Evolutionary conservation across 2,113 vertebrate species (phyloP).

Genomic region (Syngnathus scovelli): DNA sequence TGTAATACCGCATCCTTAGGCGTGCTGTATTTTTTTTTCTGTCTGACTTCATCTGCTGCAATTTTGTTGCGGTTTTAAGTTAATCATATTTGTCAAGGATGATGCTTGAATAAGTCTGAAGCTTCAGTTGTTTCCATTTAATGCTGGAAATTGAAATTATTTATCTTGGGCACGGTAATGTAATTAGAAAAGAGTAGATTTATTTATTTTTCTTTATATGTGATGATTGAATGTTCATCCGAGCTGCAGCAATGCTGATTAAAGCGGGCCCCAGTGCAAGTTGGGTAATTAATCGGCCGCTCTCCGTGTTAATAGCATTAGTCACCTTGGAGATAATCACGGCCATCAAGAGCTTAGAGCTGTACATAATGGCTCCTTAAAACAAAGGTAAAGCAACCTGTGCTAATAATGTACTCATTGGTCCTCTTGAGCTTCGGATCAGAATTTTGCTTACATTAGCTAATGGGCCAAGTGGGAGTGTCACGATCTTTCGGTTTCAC

Average conservation of each 20-base stretch:
- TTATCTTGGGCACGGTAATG: background rate
- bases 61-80: background rate
- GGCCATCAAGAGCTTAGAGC: conserved; percentile 39
- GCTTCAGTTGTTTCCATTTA: background rate
- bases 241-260: conserved; percentile 57
- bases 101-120: background rate
- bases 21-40: background rate
- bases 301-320: conserved; percentile 69
- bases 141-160: background rate
- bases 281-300: conserved; percentile 69
- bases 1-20: background rate
- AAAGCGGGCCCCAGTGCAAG: conserved; percentile 55
- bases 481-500: no score
- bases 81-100: background rate
- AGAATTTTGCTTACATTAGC: background rate
- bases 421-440: conserved; percentile 2
- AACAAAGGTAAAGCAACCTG: conserved; percentile 27
- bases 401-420: conserved; percentile 3
- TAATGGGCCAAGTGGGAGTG: background rate
- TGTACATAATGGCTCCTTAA: conserved; percentile 27
- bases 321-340: conserved; percentile 66
- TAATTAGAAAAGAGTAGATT: background rate
- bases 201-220: background rate
- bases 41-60: background rate
- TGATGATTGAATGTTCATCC: conserved; percentile 57